A percentile compares a stretch with the other conserved stretches of the same genome.
phyloP scores from a whole-genome alignment of 2,113 vertebrate genomes.

The Nerophis lumbriciformis region DNA sequence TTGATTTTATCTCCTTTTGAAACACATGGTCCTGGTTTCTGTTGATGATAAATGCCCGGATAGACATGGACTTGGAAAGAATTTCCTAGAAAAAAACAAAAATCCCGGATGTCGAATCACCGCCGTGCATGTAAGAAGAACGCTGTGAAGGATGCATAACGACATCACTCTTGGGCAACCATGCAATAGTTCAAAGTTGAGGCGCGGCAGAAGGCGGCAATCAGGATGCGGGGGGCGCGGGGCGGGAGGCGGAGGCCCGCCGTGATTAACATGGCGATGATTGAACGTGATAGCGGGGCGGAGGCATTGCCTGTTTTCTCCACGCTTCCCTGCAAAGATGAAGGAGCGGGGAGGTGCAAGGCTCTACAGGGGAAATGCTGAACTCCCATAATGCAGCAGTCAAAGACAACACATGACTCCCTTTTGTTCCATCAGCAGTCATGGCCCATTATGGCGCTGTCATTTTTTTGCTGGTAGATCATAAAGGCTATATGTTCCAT shows the following conservation, averaged over 20 bases:
- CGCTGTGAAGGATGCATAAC: no score
- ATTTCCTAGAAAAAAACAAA: no score
- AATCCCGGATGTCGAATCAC: no score
- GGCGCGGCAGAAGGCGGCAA: neutral
- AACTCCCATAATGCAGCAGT: constrained; percentile 16
- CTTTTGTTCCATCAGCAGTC: constrained; percentile 53
- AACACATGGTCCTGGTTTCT: no score
- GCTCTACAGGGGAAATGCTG: constrained; percentile 43
- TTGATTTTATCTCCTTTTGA: no score
- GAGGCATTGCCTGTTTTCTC: constrained; percentile 52
- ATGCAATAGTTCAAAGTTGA: constrained; percentile 18
- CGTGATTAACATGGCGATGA: constrained; percentile 49
- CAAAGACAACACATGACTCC: constrained; percentile 34
- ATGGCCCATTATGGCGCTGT: constrained; percentile 53
- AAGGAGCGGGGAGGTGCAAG: constrained; percentile 43
- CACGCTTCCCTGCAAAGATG: constrained; percentile 53
- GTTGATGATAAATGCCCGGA: no score
- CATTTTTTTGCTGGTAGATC: constrained; percentile 61
- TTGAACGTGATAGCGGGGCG: constrained; percentile 54
- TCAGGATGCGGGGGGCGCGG: constrained; percentile 16
- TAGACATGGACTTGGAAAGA: no score
- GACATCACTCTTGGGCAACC: constrained; percentile 15
- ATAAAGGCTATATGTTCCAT: constrained; percentile 36
- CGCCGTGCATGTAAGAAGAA: no score
- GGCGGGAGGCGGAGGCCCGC: constrained; percentile 31